Evolutionary conservation across 2,113 vertebrate species (phyloP).

Genomic region (Sceloporus tristichus): DNA sequence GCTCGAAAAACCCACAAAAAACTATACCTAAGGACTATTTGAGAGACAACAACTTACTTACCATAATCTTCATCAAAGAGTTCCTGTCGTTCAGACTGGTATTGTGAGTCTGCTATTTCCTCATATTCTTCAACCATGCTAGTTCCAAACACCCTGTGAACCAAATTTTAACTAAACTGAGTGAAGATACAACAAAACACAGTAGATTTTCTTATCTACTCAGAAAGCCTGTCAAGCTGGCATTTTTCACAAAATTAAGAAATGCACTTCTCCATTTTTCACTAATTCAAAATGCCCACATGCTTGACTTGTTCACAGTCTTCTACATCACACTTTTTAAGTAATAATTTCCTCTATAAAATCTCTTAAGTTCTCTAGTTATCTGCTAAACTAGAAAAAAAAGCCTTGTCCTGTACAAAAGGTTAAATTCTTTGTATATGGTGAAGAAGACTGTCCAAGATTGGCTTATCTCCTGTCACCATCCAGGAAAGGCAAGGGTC

Average conservation of each 20-base stretch:
- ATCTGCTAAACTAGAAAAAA: too few relatives aligned
- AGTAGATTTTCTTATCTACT: background rate
- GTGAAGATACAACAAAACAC: background rate
- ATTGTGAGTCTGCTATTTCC: constrained; percentile 96
- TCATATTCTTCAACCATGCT: constrained; percentile 99
- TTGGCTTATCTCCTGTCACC: too few relatives aligned
- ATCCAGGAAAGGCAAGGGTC: too few relatives aligned
- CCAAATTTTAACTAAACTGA: constrained; percentile 55
- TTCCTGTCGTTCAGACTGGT: constrained; percentile 92
- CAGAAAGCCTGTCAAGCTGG: background rate
- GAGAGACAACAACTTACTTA: constrained; percentile 69
- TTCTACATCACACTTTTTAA: background rate
- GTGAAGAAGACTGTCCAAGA: too few relatives aligned
- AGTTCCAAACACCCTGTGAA: constrained; percentile 93
- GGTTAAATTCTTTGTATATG: too few relatives aligned
- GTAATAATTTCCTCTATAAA: background rate
- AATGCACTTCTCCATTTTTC: background rate
- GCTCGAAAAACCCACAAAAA: too few relatives aligned
- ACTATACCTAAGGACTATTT: background rate
- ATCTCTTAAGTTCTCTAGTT: too few relatives aligned
- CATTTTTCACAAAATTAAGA: background rate
- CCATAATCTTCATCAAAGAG: constrained; percentile 96
- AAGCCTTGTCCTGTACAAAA: too few relatives aligned
- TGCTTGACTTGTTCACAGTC: background rate
- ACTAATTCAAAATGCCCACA: background rate